phyloP scores from a whole-genome alignment of 1,140 invertebrate genomes.

The Ladona fulva region DNA sequence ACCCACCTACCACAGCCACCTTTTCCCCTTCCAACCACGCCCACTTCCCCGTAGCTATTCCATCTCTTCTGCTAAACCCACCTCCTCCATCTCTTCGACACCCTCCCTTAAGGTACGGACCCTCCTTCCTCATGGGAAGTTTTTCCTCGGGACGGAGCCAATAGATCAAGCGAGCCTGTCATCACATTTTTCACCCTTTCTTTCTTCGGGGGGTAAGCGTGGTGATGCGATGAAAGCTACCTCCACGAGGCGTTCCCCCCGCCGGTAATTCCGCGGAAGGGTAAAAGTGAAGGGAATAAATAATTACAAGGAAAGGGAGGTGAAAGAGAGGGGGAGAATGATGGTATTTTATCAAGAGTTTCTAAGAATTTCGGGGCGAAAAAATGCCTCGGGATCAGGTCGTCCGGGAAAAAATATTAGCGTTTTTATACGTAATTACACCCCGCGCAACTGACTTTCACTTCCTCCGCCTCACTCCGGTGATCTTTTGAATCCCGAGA shows the following conservation, averaged over 20 bases:
- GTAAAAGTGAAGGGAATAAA: neutral
- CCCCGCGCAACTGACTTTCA: too few species aligned
- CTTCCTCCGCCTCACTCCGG: too few species aligned
- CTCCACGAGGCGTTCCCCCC: neutral
- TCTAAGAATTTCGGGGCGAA: too few species aligned
- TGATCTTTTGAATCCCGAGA: too few species aligned
- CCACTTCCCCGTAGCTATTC: neutral
- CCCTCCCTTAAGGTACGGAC: too few species aligned
- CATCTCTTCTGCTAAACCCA: neutral
- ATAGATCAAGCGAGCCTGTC: neutral
- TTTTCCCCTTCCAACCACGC: too few species aligned
- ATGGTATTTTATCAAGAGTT: neutral
- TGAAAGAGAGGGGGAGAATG: neutral
- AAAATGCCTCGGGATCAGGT: too few species aligned
- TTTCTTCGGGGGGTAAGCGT: too few species aligned
- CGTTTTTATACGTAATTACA: too few species aligned
- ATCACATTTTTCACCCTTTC: conserved; percentile 2
- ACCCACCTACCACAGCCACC: too few species aligned
- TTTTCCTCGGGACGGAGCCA: neutral
- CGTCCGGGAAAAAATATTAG: too few species aligned
- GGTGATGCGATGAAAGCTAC: neutral
- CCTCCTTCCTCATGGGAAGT: neutral
- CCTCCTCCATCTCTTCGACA: neutral
- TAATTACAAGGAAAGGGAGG: neutral
- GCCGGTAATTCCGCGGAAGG: neutral